Evolutionary conservation across 2,888 invertebrate species (phyloP), one percentile per base, ranked within the genome.

Genomic region (Molorchus minor): DNA sequence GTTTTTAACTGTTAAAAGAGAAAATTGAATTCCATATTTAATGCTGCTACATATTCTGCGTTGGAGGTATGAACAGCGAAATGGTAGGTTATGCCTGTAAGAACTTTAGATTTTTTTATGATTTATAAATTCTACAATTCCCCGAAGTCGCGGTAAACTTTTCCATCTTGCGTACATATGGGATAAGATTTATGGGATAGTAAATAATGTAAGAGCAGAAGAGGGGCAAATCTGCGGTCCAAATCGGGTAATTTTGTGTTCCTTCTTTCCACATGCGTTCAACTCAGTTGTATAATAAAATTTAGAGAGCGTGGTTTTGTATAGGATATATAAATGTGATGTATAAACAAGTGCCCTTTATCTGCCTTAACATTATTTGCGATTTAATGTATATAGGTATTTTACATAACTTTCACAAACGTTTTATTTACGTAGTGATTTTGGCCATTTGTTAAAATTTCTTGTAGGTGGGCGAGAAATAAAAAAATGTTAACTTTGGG

Each of bases 181-280:
- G 69, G 72, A 58, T 67, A 68, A 73, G 73, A 75, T 76, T 76
- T 75, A 75, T 75, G 71, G 68, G 72, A 69, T 73, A 73, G 75
- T 75, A 75, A 76, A 76, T 76, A 75, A 75, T 73, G 71, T 70
- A 72, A 68, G 68, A 70, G 55, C 65, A 67, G 65, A 65, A 65
- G 61, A 64, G 61, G 64, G 66, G 62, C 60, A 58, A 67, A 68
- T 69, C 66, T 70, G 67, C 66, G 69, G 61, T 67, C 61, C 64
- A 59, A 64, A 67, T 62, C 59, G 53, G 49, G 58, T 54, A 44
- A 41, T 56, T 53, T 54, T 45, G 41, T 44, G 41, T 45, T 56
- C 61, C 43, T 54, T 35, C 21, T 46, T 52, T 17, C 17, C 58
- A 41, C 56, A 59, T 58, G 64, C 61, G 65, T 66, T 61, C 52